Conservation (phyloP, 92 coral and sea anemone genomes). For the Zoanthus solanderi region DNA sequence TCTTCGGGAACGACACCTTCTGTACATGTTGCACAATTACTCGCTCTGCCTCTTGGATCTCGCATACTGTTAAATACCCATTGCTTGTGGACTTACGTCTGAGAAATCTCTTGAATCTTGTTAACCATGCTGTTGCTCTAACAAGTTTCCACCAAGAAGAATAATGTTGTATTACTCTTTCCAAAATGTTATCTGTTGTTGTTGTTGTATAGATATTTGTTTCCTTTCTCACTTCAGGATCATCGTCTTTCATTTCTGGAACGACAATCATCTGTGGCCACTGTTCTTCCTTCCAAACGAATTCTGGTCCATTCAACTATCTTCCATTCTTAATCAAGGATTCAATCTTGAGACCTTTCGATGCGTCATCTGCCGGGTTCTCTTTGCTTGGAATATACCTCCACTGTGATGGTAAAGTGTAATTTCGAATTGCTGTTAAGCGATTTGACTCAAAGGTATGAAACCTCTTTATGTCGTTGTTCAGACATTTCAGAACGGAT, state of each 20-base stretch:
- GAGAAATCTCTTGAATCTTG: slow-evolving; percentile 2
- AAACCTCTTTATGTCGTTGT: slow-evolving; percentile 35
- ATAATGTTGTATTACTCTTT: neutral
- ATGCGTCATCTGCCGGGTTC: slow-evolving; percentile 67
- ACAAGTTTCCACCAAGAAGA: slow-evolving; percentile 8
- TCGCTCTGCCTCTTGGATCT: slow-evolving; percentile 30
- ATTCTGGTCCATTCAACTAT: slow-evolving; percentile 67
- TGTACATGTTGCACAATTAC: slow-evolving; percentile 17
- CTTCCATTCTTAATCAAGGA: slow-evolving; percentile 54
- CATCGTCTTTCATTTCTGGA: slow-evolving; percentile 52
- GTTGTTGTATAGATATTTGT: neutral
- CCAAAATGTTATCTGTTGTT: neutral
- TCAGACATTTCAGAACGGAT: slow-evolving; percentile 62
- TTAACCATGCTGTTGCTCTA: slow-evolving; percentile 5
- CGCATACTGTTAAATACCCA: neutral
- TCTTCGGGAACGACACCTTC: slow-evolving; percentile 15
- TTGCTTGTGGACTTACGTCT: neutral
- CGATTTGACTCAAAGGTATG: slow-evolving; percentile 77
- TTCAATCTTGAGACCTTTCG: slow-evolving; percentile 61
- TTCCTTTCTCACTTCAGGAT: slow-evolving; percentile 74
- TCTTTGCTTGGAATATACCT: slow-evolving; percentile 60
- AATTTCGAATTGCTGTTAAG: slow-evolving; percentile 57
- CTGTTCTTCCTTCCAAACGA: slow-evolving; percentile 55
- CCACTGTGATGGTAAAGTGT: slow-evolving; percentile 48
- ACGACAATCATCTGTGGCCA: slow-evolving; percentile 54